Evolutionary conservation across 2,113 vertebrate genomes (phyloP).

Genomic region (Alligator mississippiensis): DNA sequence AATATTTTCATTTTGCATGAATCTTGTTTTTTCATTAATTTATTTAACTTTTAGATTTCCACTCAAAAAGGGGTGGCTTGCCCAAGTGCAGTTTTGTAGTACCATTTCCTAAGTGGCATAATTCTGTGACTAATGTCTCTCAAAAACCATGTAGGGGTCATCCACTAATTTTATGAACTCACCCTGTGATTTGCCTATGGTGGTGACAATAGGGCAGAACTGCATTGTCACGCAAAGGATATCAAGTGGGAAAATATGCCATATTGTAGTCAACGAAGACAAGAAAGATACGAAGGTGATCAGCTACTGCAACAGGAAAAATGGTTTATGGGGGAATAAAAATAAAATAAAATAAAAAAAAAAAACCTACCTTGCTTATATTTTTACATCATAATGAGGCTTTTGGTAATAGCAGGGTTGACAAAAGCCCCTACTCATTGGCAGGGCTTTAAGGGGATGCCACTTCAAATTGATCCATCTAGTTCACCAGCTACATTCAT

Average conservation of each 20-base stretch:
- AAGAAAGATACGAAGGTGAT: neutral
- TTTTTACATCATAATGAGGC: neutral
- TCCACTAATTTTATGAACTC: neutral
- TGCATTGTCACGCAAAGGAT: slow-evolving; percentile 3
- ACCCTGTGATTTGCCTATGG: neutral
- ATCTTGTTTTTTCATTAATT: neutral
- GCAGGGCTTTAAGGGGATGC: neutral
- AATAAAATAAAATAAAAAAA: neutral
- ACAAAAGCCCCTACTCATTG: neutral
- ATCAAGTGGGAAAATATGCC: neutral
- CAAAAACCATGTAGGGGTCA: neutral
- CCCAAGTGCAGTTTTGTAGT: neutral
- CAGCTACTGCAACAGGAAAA: neutral
- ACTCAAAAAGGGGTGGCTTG: neutral
- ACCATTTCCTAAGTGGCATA: neutral
- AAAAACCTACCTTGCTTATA: neutral
- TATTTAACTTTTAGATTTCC: neutral
- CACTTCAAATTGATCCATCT: neutral
- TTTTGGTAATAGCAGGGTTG: neutral
- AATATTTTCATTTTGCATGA: slow-evolving; percentile 33
- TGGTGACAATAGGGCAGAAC: neutral
- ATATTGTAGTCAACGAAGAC: neutral
- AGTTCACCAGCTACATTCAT: slow-evolving; percentile 24
- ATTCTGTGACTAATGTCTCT: neutral
- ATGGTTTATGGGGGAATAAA: neutral